phyloP scores from a whole-genome alignment of 1,140 invertebrate genomes.

The Chelonus insularis region DNA sequence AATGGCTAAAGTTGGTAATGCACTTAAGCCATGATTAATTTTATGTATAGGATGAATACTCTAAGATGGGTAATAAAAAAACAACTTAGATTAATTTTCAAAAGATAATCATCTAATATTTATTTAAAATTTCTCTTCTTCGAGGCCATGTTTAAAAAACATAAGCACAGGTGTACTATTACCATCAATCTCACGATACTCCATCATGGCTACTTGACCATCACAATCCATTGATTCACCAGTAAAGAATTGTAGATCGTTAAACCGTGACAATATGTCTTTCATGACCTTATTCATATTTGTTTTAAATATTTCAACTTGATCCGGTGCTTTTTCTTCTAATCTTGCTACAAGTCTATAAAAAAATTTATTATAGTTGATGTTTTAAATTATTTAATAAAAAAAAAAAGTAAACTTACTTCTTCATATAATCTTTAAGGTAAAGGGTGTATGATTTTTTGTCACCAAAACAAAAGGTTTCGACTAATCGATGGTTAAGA shows the following conservation, averaged over 20 bases:
- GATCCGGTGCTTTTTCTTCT: constrained; percentile 76
- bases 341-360: constrained; percentile 79
- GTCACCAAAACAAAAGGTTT: constrained; percentile 83
- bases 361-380: constrained; percentile 36
- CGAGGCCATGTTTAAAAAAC: constrained; percentile 94
- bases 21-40: too few species aligned
- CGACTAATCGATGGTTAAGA: constrained; percentile 85
- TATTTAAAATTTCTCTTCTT: constrained; percentile 90
- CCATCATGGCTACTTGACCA: constrained; percentile 89
- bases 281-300: constrained; percentile 97
- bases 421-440: constrained; percentile 97
- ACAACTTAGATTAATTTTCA: constrained; percentile 51
- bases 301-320: constrained; percentile 86
- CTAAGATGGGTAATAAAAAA: constrained; percentile 6
- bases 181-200: constrained; percentile 90
- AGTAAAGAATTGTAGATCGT: constrained; percentile 93
- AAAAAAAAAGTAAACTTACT: constrained; percentile 61
- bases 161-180: constrained; percentile 82
- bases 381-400: not conserved
- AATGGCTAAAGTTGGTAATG: constrained; percentile 33
- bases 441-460: constrained; percentile 91
- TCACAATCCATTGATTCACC: constrained; percentile 94
- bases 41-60: too few species aligned
- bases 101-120: constrained; percentile 48
- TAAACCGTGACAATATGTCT: constrained; percentile 87